Evolutionary conservation across 1,140 invertebrate genomes (phyloP).

Genomic region (Drosophila repleta): DNA sequence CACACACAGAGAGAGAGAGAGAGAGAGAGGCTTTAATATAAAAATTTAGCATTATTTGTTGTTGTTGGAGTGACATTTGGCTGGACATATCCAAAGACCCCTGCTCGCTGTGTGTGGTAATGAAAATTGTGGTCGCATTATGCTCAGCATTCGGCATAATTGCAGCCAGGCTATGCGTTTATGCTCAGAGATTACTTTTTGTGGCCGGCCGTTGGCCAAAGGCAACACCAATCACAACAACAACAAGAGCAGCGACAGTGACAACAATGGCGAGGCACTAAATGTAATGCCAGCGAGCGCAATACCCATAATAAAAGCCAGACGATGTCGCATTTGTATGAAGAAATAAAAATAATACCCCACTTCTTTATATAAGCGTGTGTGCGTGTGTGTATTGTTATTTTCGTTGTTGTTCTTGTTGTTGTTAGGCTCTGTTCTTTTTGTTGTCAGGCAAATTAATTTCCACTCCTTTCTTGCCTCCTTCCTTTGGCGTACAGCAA

Average conservation of each 20-base stretch:
- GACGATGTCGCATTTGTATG: conserved; percentile 74
- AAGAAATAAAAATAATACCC: conserved; percentile 77
- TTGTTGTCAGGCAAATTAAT: conserved; percentile 63
- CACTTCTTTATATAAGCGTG: conserved; percentile 36
- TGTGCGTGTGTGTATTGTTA: conserved; percentile 32
- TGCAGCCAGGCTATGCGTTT: conserved; percentile 79
- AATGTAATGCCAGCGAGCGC: conserved; percentile 42
- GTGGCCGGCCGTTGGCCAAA: conserved; percentile 70
- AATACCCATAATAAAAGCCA: conserved; percentile 71
- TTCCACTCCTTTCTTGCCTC: conserved; percentile 36
- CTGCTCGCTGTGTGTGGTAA: conserved; percentile 64
- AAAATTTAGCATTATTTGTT: conserved; percentile 65
- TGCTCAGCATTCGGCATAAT: conserved; percentile 78
- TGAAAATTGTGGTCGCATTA: conserved; percentile 78
- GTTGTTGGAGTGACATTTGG: conserved; percentile 29
- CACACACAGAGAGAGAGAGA: not conserved
- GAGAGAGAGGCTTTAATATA: conserved; percentile 42
- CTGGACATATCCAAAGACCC: conserved; percentile 45
- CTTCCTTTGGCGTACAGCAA: conserved; percentile 7
- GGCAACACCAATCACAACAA: conserved; percentile 28
- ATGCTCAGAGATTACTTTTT: conserved; percentile 81
- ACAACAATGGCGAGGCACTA: conserved; percentile 11
- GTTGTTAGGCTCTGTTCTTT: not conserved
- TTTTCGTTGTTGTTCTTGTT: conserved; percentile 12
- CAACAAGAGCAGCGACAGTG: conserved; percentile 3